Evolutionary conservation across 2,888 invertebrate species (phyloP).

Genomic region (Camponotus fellah): DNA sequence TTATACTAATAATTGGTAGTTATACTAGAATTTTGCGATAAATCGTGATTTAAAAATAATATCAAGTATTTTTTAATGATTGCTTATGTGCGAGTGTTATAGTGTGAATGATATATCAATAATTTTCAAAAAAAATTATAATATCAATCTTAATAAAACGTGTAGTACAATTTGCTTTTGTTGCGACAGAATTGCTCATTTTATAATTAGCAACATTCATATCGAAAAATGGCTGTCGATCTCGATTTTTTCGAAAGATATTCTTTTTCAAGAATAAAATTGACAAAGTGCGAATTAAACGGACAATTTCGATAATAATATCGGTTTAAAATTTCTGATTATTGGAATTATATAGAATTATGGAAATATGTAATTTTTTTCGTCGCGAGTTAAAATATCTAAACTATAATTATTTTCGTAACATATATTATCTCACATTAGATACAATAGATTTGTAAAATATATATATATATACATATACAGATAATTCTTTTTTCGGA

Average conservation of each 20-base stretch:
- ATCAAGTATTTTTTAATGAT: background rate
- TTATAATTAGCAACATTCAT: conserved; percentile 1
- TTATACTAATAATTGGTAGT: conserved; percentile 9
- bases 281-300: conserved; percentile 2
- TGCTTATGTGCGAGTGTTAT: background rate
- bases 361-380: background rate
- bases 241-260: conserved; percentile 18
- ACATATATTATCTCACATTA: background rate
- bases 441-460: background rate
- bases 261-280: conserved; percentile 8
- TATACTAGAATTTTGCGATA: background rate
- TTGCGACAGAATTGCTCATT: background rate
- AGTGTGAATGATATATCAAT: background rate
- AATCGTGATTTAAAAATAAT: background rate
- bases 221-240: conserved; percentile 7
- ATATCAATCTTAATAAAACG: conserved; percentile 11
- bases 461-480: background rate
- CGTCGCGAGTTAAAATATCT: background rate
- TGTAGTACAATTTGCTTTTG: background rate
- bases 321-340: background rate
- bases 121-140: background rate
- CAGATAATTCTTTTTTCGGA: background rate
- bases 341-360: background rate
- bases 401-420: background rate
- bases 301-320: background rate